Percentiles rank a stretch among this genome's conserved stretches.
These are phyloP conservation scores for Synergus umbraculus DNA, from an alignment of 2,888 invertebrate species.

Conservation along the genomic window DNA sequence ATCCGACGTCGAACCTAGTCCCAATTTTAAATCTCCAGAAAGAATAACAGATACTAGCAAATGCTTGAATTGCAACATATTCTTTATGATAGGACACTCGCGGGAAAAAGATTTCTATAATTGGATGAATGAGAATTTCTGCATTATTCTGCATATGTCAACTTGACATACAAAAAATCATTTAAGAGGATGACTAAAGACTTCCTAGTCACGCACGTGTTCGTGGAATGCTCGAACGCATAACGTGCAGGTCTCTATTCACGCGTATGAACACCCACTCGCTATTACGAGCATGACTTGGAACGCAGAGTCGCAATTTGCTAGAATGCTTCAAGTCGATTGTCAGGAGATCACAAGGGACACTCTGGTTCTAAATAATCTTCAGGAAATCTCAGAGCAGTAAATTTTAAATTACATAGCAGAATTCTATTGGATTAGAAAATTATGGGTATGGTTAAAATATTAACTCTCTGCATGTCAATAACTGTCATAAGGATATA, in stretches of 20 bases:
- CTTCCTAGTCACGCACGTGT: constrained; percentile 35
- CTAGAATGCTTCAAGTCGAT: constrained; percentile 20
- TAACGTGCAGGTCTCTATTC: constrained; percentile 18
- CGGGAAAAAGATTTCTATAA: background rate
- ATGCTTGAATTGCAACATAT: background rate
- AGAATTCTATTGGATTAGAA: background rate
- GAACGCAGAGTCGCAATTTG: constrained; percentile 23
- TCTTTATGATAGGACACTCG: background rate
- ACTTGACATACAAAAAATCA: constrained; percentile 15
- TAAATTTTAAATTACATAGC: background rate
- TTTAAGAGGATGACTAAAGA: constrained; percentile 36
- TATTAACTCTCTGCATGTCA: background rate
- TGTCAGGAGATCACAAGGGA: constrained; percentile 26
- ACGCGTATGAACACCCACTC: constrained; percentile 32
- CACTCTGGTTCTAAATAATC: background rate
- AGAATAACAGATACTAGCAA: background rate
- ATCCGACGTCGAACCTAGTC: constrained; percentile 19
- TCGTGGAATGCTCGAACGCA: constrained; percentile 17
- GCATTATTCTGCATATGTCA: constrained; percentile 16
- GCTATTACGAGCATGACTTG: constrained; percentile 38
- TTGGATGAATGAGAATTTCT: background rate
- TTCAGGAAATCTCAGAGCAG: background rate
- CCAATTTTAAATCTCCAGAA: constrained; percentile 7
- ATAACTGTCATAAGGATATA: background rate
- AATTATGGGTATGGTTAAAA: background rate